phyloP scores from a whole-genome alignment of 2,888 invertebrate genomes.

The Salpingus planirostris region DNA sequence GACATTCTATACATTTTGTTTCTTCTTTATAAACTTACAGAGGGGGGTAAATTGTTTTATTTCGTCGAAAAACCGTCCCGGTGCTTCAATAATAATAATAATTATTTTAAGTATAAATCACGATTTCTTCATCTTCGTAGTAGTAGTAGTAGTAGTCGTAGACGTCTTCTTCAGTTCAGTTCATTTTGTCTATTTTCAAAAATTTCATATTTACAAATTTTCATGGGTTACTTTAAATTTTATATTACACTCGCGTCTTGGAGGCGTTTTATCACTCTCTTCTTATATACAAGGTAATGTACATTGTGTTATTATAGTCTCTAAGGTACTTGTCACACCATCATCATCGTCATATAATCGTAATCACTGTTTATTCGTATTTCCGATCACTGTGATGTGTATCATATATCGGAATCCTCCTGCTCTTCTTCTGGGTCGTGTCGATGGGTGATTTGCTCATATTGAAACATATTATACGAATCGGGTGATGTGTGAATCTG shows the following conservation, averaged over 20 bases:
- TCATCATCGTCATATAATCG: conserved; percentile 9
- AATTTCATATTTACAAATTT: conserved; percentile 30
- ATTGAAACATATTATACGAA: no score
- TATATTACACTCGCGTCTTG: conserved; percentile 34
- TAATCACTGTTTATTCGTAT: no score
- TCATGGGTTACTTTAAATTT: conserved; percentile 24
- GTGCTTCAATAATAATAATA: no score
- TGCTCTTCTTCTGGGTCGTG: no score
- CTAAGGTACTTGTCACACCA: conserved; percentile 27
- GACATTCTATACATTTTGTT: conserved; percentile 38
- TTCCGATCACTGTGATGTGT: no score
- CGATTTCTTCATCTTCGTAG: conserved; percentile 24
- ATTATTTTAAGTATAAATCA: conserved; percentile 34
- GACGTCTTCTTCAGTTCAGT: no score
- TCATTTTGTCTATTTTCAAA: no score
- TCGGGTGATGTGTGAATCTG: no score
- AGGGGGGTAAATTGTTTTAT: conserved; percentile 35
- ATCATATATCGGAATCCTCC: no score
- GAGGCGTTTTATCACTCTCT: conserved; percentile 36
- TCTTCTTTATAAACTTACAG: conserved; percentile 40
- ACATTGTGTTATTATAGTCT: conserved; percentile 15
- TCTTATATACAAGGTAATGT: conserved; percentile 35
- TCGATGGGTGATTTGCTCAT: no score
- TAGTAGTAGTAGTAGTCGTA: no score
- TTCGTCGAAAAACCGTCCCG: conserved; percentile 38